Evolutionary conservation across 2,888 invertebrate species (phyloP), one percentile per base, ranked within the genome.

Genomic region (Aphodius granarius): DNA sequence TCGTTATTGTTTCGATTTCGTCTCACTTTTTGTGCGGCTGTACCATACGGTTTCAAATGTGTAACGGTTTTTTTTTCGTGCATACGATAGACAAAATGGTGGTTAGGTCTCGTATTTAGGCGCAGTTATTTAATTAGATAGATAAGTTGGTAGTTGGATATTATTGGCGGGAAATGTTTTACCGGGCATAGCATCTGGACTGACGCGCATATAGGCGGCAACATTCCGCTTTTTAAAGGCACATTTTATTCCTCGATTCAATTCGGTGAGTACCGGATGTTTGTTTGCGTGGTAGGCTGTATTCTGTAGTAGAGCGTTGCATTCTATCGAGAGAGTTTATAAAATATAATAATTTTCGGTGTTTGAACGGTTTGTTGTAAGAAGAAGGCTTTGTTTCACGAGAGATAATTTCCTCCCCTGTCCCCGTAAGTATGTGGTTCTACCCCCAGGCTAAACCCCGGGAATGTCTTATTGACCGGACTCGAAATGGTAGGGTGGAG

Each of bases 391-490:
- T 78, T 76, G 76, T 77, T 78, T 78, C 78, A 79, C 79, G 78
- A 76, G 78, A 76, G 78, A 78, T 79, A 77, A 80, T 79, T 78
- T 74, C 72, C 73, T 72, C 73, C 72, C 76, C 73, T 74, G 71
- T 65, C 72, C 75, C 71, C 73, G 71, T 68, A 73, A 71, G 70
- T 70, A 73, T 74, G 75, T 72, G 72, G 72, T 73, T 76, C 77
- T 77, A 77, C 77, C 81, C 81, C 83, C 81, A 82, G 82, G 83
- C 82, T 80, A 83, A 83, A 83, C 83, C 84, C 84, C 83, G 86
- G 85, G 84, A 85, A 85, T 84, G 83, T 83, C 85, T 85, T 86
- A 88, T 88, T 88, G 88, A 88, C 87, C 88, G 87, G 80, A 78
- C 82, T 81, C 81, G 81, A 71, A 76, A 74, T 74, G 68, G 75